These are phyloP conservation scores for Apamea sordens DNA, from an alignment of 2,888 invertebrate species.

Conservation along the genomic window DNA sequence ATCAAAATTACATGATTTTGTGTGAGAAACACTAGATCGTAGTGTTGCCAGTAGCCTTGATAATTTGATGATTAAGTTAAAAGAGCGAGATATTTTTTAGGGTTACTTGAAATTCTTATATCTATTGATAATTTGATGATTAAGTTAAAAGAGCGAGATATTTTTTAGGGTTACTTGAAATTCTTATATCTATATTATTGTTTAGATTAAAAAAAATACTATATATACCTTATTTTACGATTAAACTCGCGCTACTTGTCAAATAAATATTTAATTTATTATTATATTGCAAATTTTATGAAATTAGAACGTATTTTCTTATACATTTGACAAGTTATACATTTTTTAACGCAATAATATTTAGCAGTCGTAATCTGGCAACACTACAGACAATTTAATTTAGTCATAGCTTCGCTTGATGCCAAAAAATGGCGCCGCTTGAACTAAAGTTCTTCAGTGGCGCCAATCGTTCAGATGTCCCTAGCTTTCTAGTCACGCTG, in stretches of 20 bases:
- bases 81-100: not conserved
- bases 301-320: not conserved
- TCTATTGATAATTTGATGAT: no score
- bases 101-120: not conserved
- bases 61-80: no score
- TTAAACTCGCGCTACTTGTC: not conserved
- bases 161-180: constrained; percentile 1
- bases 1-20: constrained; percentile 64
- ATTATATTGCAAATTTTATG: not conserved
- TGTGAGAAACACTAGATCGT: constrained; percentile 44
- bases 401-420: constrained; percentile 70
- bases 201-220: not conserved
- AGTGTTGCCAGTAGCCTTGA: constrained; percentile 63
- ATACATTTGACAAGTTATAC: not conserved
- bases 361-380: constrained; percentile 49
- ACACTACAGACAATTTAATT: constrained; percentile 57
- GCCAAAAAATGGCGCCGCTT: constrained; percentile 62
- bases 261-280: not conserved
- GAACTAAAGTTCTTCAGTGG: constrained; percentile 19
- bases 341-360: not conserved
- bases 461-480: constrained; percentile 54
- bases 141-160: not conserved
- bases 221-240: constrained; percentile 10
- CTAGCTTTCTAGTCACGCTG: constrained; percentile 65
- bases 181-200: not conserved